Percentiles rank a stretch among this genome's conserved stretches.
Conservation (phyloP, 1,140 invertebrate genomes). For the Plectrocnemia conspersa region DNA sequence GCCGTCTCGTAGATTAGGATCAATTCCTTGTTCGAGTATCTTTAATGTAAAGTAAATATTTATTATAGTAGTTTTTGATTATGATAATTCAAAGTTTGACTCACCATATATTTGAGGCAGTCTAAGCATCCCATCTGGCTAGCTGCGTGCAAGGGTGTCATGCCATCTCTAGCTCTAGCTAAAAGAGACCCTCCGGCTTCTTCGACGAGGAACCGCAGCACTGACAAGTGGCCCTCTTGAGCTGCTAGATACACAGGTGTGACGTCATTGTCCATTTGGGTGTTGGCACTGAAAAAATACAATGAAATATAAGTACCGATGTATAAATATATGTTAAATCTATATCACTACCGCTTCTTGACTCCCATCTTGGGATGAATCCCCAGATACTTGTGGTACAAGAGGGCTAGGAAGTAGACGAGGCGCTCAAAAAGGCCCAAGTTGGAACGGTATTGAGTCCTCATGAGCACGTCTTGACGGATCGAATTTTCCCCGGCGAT, state of each 20-base stretch:
- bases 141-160: constrained; percentile 82
- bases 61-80: too few species aligned
- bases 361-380: neutral
- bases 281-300: constrained; percentile 65
- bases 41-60: too few species aligned
- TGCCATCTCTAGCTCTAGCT: constrained; percentile 76
- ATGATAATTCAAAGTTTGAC: constrained; percentile 30
- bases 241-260: constrained; percentile 85
- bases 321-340: neutral
- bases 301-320: constrained; percentile 13
- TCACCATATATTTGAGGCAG: constrained; percentile 85
- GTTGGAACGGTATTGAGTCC: too few species aligned
- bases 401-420: constrained; percentile 5
- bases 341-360: constrained; percentile 2
- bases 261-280: constrained; percentile 85
- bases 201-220: constrained; percentile 75
- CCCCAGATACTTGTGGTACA: too few species aligned
- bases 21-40: constrained; percentile 77
- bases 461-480: neutral
- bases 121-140: constrained; percentile 82
- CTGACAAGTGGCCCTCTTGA: constrained; percentile 80
- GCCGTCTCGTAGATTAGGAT: constrained; percentile 76
- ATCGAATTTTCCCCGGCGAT: neutral
- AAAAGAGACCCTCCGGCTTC: constrained; percentile 72
- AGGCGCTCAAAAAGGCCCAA: constrained; percentile 6